Evolutionary conservation across 2,113 vertebrate genomes (phyloP).

Genomic region (Grus americana): DNA sequence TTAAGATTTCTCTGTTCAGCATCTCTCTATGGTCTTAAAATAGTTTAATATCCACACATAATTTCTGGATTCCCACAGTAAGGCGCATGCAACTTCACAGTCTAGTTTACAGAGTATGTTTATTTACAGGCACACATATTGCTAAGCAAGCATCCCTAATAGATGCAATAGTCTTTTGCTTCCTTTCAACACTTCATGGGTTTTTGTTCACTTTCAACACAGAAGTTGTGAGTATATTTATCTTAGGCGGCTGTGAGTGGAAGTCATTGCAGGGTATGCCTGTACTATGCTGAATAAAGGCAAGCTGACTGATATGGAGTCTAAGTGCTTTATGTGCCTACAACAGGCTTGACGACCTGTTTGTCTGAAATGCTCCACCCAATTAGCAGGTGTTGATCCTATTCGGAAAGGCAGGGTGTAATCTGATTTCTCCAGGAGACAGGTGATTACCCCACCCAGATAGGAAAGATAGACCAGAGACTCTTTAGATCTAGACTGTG

Average conservation of each 20-base stretch:
- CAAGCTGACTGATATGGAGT: not conserved
- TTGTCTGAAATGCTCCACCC: constrained; percentile 16
- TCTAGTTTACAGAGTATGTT: not conserved
- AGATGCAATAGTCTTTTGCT: not conserved
- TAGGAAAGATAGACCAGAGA: not conserved
- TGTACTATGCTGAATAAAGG: not conserved
- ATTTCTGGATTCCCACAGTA: not conserved
- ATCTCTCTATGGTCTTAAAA: not conserved
- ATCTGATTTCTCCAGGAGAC: constrained; percentile 13
- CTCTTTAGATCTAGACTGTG: constrained; percentile 42
- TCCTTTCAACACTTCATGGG: constrained; percentile 6
- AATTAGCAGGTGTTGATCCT: constrained; percentile 36
- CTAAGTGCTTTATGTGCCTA: not conserved
- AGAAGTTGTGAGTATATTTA: not conserved
- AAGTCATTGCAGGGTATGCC: not conserved
- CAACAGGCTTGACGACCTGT: not conserved
- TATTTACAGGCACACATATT: constrained; percentile 20
- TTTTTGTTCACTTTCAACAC: not conserved
- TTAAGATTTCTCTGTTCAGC: not conserved
- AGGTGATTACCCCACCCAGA: constrained; percentile 23
- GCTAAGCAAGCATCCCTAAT: constrained; percentile 19
- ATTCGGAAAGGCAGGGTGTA: not conserved
- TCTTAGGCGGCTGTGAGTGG: not conserved
- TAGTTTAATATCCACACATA: not conserved
- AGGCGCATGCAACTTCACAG: not conserved